These are phyloP conservation scores for Himalopsyche anomala DNA, from an alignment of 2,888 invertebrate genomes.

Conservation along the genomic window DNA sequence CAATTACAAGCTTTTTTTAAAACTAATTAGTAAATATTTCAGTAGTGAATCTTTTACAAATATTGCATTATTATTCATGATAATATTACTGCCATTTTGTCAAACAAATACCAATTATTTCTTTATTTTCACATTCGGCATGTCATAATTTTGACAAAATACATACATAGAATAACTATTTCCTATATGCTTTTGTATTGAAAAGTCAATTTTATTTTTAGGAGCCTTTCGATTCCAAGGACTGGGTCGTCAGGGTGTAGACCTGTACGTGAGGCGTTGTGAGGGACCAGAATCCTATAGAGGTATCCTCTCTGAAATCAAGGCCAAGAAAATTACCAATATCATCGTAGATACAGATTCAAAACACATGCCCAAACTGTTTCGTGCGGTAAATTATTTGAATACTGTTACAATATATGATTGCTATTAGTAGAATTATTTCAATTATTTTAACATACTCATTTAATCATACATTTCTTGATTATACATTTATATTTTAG, in stretches of 20 bases:
- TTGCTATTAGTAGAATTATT: not conserved
- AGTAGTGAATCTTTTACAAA: no score
- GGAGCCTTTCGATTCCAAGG: slow-evolving; percentile 91
- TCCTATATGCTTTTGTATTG: not conserved
- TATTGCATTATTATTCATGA: no score
- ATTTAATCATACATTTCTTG: not conserved
- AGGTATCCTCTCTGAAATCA: slow-evolving; percentile 86
- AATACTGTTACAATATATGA: not conserved
- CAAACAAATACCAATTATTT: no score
- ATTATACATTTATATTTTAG: slow-evolving; percentile 74
- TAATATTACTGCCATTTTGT: no score
- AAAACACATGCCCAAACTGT: slow-evolving; percentile 86
- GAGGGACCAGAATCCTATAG: slow-evolving; percentile 81
- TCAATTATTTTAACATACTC: not conserved
- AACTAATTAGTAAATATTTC: no score
- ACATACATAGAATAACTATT: no score
- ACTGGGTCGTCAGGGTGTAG: slow-evolving; percentile 81
- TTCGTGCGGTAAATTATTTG: slow-evolving; percentile 86
- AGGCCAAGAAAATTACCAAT: slow-evolving; percentile 91
- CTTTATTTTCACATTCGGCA: no score
- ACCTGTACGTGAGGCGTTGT: slow-evolving; percentile 81
- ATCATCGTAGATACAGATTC: slow-evolving; percentile 93
- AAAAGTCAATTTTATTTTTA: slow-evolving; percentile 69
- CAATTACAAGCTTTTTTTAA: no score
- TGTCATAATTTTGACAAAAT: no score